Evolutionary conservation across 1,140 invertebrate genomes (phyloP), one percentile per base, ranked within the genome.

Genomic region (Nephila pilipes): DNA sequence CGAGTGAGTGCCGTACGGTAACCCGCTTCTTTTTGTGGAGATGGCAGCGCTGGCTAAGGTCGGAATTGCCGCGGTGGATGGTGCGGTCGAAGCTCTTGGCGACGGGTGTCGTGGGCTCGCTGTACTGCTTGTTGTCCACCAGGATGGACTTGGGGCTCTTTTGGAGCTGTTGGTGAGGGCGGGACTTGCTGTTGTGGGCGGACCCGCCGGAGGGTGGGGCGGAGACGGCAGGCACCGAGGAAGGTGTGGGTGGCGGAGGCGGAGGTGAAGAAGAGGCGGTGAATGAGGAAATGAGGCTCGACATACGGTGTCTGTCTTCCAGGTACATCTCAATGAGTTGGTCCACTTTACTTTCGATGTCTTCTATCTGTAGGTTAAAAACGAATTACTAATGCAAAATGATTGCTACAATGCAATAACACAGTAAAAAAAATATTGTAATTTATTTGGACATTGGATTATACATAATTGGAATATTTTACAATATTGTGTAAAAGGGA

Each of bases 281-380:
- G 94, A 92, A 95, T 94, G 58, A 32, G 18, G 85, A 55, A 25
- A 69, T 83, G 63, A 69, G 85, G 85, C 16, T 87, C 60, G 60
- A 88, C 92, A 93, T 93, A 8, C 81, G 92, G 29, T 88, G 90
- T 20, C 80, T 85, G n/a, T 99, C 98, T 95, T 98, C 98, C 96
- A 98, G 97, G 95, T 99, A 98, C 96, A 99, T 96, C 95, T 99
- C 98, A 95, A 99, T 97, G 94, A 99, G 96, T 95, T 98, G 97
- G 96, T 99, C 98, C 95, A 99, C 96, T 96, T 99, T 99, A 95
- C 97, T 97, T 96, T 99, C 98, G 95, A 98, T 98, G 95, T 99
- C 98, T 95, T 98, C 98, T 94, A 99, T 98, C 98, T 99, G 95
- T 83, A 96, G 95, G 58, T 63, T 54, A 85, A 83, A 87, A 94